Percentiles rank a stretch among this genome's conserved stretches.
These are phyloP conservation scores for Lepidurus packardi DNA, from an alignment of 1,140 invertebrate species.

Conservation along the genomic window DNA sequence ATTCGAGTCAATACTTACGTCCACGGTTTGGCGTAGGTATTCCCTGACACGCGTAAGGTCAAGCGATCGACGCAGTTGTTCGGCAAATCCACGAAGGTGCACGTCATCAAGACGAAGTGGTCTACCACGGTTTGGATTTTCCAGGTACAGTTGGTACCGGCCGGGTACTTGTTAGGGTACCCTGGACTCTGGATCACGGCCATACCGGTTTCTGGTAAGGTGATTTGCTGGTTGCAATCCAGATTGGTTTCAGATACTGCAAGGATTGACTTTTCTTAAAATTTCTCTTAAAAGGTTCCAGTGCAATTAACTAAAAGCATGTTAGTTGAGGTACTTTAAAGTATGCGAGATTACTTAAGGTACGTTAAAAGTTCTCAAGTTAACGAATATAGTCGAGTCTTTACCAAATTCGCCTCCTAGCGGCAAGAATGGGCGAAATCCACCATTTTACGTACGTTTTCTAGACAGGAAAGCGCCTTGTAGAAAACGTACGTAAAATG, in stretches of 20 bases:
- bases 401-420: no score
- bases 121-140: not conserved
- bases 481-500: no score
- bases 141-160: constrained; percentile 8
- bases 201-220: not conserved
- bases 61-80: not conserved
- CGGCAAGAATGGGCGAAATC: no score
- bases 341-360: no score
- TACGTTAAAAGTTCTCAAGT: no score
- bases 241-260: not conserved
- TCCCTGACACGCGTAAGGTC: not conserved
- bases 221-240: not conserved
- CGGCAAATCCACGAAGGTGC: not conserved
- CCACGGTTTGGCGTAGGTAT: not conserved
- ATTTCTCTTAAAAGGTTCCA: not conserved
- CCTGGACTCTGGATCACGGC: not conserved
- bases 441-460: no score
- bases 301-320: not conserved
- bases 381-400: no score
- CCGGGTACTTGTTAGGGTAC: not conserved
- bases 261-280: no score
- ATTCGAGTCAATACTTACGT: no score
- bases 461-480: no score
- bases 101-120: not conserved
- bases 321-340: no score